Percentiles rank a stretch among this genome's conserved stretches.
phyloP scores from a whole-genome alignment of 2,888 invertebrate species.

The Pimpla rufipes region DNA sequence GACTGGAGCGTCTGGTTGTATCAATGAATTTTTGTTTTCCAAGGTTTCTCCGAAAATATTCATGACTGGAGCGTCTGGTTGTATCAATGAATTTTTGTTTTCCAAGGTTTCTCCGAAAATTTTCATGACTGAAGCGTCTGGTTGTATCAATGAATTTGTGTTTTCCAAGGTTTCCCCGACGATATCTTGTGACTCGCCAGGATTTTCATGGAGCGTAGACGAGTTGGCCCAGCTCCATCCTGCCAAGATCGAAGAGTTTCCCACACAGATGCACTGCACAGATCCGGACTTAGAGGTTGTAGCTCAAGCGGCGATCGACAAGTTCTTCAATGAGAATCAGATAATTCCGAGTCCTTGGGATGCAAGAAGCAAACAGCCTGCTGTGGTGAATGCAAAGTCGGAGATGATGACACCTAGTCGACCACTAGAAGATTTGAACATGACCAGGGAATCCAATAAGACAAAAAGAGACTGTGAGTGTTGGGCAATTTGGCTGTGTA shows the following conservation, averaged over 20 bases:
- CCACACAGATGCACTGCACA: constrained; percentile 87
- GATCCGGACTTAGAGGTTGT: constrained; percentile 89
- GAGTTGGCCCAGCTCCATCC: constrained; percentile 90
- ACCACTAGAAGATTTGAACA: constrained; percentile 67
- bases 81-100: too few species aligned
- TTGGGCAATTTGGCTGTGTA: constrained; percentile 16
- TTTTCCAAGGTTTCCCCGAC: constrained; percentile 82
- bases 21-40: too few species aligned
- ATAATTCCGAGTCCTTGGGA: constrained; percentile 88
- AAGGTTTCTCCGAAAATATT: too few species aligned
- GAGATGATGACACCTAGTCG: constrained; percentile 74
- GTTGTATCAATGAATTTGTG: too few species aligned
- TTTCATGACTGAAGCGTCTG: too few species aligned
- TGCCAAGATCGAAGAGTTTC: constrained; percentile 89
- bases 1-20: too few species aligned
- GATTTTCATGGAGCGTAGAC: constrained; percentile 90
- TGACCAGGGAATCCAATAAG: constrained; percentile 70
- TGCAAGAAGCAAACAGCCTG: constrained; percentile 69
- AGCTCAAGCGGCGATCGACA: constrained; percentile 90
- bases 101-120: too few species aligned
- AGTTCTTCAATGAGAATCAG: constrained; percentile 87
- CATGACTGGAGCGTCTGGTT: too few species aligned
- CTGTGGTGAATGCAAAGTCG: constrained; percentile 31
- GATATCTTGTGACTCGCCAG: constrained; percentile 82
- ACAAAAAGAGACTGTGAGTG: constrained; percentile 78